Evolutionary conservation across 2,113 vertebrate genomes (phyloP), one percentile per base, ranked within the genome.

Genomic region (Hippopotamus amphibius): DNA sequence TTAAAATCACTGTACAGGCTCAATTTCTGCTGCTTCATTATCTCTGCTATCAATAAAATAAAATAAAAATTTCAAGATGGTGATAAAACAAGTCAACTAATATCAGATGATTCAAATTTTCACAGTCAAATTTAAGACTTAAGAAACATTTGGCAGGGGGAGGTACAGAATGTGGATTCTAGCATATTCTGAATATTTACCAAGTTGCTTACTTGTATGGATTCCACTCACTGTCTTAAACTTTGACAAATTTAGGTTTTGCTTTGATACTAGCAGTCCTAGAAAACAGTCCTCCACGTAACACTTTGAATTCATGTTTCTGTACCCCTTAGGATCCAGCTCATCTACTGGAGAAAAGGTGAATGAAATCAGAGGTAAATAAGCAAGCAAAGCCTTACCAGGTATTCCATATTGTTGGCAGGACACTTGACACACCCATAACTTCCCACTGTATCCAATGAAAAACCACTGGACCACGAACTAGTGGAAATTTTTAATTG

Each of bases 401-500:
- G 98, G 89, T 99, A 99, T 69, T 99, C 99, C 99, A 99, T 99
- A 96, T 95, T 98, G 97, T 88, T 99, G 79, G 99, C 98, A 57
- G 99, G 98, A 97, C 99, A 99, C 69, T 98, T 99, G 50, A 99
- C 99, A 97, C 99, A 99, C 74, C 99, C 99, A 0, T 99, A 99
- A 98, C 99, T 99, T 87, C 99, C 99, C 13, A 99, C 99, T 0
- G 99, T 99, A 97, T 99, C 99, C 97, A 99, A 98, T 69, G 99
- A 99, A 97, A 99, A 99, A 46, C 99, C 96, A 6, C 90, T 99
- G 8, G 99, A 99, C 99, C 99, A 99, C 12, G 98, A 91, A 87
- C 99, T 99, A 72, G 99, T 99, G 13, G 99, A 99, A 97, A 99
- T 98, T 96, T 99, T 99, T 77, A 99, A 98, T 98, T 99, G 99